Conservation (phyloP, 2,113 vertebrate species). For the Epinephelus fuscoguttatus region DNA sequence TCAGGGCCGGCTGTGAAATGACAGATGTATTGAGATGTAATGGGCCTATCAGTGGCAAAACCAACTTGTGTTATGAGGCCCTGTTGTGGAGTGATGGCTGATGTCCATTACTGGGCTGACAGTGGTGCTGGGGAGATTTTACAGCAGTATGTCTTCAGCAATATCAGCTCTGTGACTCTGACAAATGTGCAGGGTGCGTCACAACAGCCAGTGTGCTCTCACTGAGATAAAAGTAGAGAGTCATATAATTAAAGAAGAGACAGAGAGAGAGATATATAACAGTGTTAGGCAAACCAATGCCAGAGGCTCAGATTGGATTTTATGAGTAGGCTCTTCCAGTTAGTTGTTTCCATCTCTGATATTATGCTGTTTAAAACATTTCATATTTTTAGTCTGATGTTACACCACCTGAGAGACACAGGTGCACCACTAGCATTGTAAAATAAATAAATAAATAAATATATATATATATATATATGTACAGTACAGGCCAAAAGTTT, state of each 20-base stretch:
- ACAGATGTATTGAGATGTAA: conserved; percentile 63
- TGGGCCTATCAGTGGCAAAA: conserved; percentile 53
- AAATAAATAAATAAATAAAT: too few species aligned
- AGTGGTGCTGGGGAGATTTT: conserved; percentile 33
- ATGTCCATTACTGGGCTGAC: conserved; percentile 48
- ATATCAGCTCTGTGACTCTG: conserved; percentile 45
- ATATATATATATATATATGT: too few species aligned
- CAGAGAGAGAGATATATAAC: conserved; percentile 16
- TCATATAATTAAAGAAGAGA: conserved; percentile 40
- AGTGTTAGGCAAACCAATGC: conserved; percentile 1
- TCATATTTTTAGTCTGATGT: neutral
- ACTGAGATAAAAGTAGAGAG: conserved; percentile 41
- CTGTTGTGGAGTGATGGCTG: conserved; percentile 47
- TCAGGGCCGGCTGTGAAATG: conserved; percentile 37
- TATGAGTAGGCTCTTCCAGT: neutral
- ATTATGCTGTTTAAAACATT: neutral
- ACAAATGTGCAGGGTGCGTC: neutral
- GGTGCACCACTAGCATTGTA: too few species aligned
- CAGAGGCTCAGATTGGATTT: conserved; percentile 9
- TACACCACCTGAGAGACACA: neutral
- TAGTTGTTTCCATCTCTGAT: neutral
- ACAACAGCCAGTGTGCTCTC: neutral
- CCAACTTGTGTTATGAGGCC: conserved; percentile 39
- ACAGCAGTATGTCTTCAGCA: conserved; percentile 13
- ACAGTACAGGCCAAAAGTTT: too few species aligned